phyloP scores from a whole-genome alignment of 2,113 vertebrate species.

The Camelus dromedarius region DNA sequence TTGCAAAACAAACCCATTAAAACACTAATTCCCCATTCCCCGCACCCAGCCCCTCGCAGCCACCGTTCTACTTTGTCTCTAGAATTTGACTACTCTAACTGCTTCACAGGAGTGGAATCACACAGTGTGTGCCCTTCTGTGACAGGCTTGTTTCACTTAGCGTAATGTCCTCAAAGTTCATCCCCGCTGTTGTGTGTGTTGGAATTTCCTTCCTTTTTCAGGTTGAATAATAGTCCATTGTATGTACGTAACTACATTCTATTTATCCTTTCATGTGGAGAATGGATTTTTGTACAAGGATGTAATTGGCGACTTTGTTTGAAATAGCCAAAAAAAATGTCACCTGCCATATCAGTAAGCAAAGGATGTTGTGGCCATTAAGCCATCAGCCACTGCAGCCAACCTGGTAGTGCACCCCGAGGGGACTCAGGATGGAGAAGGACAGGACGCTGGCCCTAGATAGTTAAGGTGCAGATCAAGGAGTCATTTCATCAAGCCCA shows the following conservation, averaged over 20 bases:
- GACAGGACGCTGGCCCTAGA: no score
- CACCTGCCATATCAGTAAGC: background rate
- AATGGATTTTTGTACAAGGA: background rate
- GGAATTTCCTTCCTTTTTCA: background rate
- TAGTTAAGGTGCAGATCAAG: rapidly evolving
- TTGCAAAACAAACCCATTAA: background rate
- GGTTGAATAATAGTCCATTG: background rate
- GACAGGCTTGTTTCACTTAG: background rate
- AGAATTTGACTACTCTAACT: background rate
- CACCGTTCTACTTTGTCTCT: background rate
- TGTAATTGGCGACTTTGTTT: background rate
- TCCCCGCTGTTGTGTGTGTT: background rate
- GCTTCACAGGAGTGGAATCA: background rate
- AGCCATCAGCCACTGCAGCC: background rate
- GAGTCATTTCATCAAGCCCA: background rate
- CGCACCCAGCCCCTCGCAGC: background rate
- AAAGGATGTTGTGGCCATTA: background rate
- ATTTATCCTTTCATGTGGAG: background rate
- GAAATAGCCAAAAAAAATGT: background rate
- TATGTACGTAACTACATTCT: background rate
- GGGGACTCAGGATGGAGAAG: background rate
- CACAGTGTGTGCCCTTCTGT: background rate
- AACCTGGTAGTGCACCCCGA: background rate
- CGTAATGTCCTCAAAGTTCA: background rate
- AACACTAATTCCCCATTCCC: background rate